Evolutionary conservation across 2,113 vertebrate species (phyloP), one percentile per base, ranked within the genome.

Genomic region (Piprites chloris): DNA sequence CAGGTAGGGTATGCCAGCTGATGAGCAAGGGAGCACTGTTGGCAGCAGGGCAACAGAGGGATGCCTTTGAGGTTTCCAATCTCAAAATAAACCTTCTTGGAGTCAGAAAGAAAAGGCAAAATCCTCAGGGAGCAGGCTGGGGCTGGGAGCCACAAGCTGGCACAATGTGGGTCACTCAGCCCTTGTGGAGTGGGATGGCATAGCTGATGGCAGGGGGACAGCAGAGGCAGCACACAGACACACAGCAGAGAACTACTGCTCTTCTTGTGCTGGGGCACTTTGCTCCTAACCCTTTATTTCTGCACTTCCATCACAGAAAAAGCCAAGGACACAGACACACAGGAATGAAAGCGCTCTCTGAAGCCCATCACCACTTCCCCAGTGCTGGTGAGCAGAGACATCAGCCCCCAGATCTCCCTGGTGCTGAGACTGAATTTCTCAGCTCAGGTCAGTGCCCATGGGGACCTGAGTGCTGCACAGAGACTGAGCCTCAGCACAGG

Each of bases 71-170:
- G 62, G 32, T n/a, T 85, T 75, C 66, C 79, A 92, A 5, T 35
- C 71, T 87, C 56, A 82, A 49, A 90, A 88, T 88, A 94, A 92
- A 75, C 50, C 23, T 69, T 44, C 44, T 11, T 62, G 37, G 79
- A 82, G 16, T 4, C 53, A 32, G 50, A 52, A 78, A 62, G 53
- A 42, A 44, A 79, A 80, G 46, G 33, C 14, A 80, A 80, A 90
- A 78, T 24, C 19, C 27, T 71, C n/a, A 76, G 24, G 32, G 65
- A 72, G 23, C 27, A 72, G 50, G 28, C 14, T 27, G 32, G 20
- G 32, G 27, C 39, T 81, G 44, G 44, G 10, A 81, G 23, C 16
- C 78, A 33, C 16, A 23, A 27, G 21, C 37, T 69, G 56, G 35
- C 1, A 4, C 9, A 47, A 9, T 10, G 52, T 23, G 32, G 88